phyloP scores from a whole-genome alignment of 2,113 vertebrate species.

The Entomyzon cyanotis region DNA sequence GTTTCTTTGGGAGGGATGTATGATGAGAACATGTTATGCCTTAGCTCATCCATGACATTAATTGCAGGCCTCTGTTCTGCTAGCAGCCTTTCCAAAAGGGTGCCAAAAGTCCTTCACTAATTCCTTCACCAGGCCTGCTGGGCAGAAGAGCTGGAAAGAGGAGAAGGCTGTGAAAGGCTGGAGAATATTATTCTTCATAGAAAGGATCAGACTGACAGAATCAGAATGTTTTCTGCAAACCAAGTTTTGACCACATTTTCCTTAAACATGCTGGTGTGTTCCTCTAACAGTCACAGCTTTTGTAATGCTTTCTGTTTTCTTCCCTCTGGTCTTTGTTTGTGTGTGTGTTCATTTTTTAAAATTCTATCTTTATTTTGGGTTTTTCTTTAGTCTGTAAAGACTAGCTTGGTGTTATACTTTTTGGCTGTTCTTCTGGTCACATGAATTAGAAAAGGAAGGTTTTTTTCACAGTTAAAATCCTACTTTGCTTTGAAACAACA shows the following conservation, averaged over 20 bases:
- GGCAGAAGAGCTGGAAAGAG: background rate
- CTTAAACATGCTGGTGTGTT: background rate
- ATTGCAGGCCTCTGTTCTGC: background rate
- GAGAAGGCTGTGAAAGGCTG: background rate
- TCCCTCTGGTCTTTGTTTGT: background rate
- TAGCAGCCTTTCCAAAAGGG: background rate
- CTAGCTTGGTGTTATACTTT: background rate
- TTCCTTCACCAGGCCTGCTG: background rate
- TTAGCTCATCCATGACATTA: background rate
- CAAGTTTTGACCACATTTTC: background rate
- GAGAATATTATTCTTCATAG: background rate
- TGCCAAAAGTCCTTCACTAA: background rate
- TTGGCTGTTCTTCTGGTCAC: background rate
- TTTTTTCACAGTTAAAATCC: background rate
- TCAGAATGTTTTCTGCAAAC: background rate
- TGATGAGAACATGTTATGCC: fast-evolving
- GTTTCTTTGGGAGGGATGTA: background rate
- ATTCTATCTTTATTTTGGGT: background rate
- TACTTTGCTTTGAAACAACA: background rate
- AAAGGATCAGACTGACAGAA: background rate
- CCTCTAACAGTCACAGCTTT: background rate
- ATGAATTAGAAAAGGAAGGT: background rate
- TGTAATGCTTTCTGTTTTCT: background rate
- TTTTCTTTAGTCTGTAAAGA: background rate
- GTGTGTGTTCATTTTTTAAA: too few species aligned